Evolutionary conservation across 2,113 vertebrate species (phyloP), one percentile per base, ranked within the genome.

Genomic region (Lepus timidus): DNA sequence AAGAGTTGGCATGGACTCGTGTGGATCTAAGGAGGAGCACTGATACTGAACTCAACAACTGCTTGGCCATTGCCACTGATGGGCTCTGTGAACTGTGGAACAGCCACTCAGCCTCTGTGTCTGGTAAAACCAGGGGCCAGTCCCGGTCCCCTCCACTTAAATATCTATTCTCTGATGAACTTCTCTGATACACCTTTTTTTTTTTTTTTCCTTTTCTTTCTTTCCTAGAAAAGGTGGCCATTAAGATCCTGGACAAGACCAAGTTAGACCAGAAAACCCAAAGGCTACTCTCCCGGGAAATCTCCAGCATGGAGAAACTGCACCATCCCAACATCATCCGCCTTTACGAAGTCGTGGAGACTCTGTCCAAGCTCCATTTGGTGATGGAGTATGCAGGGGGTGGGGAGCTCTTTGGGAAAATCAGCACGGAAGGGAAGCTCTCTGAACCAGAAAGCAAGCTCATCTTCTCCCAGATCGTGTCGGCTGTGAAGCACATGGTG

Each of bases 311-410:
- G 99, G 99, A 99, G 97, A 99, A 99, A 44, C 98, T 99, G 33
- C 99, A 99, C 85, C 99, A 99, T 89, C 99, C 99, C 91, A 99
- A 99, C 95, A 98, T 99, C 96, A 99, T 99, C 97, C 99, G 99
- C 33, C 99, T 99, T 6, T 99, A 99, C 10, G 99, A 99, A 98
- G 99, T 99, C n/a, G 99, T 99, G 97, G 99, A 99, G 98, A 99
- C 99, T 0, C 97, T 99, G 80, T 99, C 99, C 55, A 99, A 99
- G 96, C 98, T 99, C 88, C 99, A 99, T 86, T 96, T 99, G 91
- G 99, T 99, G 96, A 99, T 99, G 99, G 99, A 99, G 97, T 99
- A 99, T 0, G 99, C 99, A 1, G 98, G 98, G 0, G 99, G 99
- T 17, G 99, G 99, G 39, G 99, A 99, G 85, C 99, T 99, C 85